A percentile compares a stretch with the other conserved stretches of the same genome.
These are phyloP conservation scores for Anas platyrhynchos DNA, from an alignment of 2,113 vertebrate genomes.

Conservation along the genomic window DNA sequence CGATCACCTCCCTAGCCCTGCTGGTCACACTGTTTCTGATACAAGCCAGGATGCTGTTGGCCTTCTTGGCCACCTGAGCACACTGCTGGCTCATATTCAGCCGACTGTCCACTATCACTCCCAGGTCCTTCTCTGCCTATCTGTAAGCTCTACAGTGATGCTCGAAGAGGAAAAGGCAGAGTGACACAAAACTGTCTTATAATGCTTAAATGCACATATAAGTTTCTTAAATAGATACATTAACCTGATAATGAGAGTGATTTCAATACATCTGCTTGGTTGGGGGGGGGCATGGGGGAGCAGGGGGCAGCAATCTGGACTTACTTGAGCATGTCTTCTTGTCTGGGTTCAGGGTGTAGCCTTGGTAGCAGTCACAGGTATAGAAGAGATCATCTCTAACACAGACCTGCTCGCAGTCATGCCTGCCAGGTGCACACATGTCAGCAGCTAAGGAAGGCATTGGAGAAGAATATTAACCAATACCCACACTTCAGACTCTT, in stretches of 20 bases:
- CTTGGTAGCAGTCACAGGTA: constrained; percentile 85
- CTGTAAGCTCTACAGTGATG: too few relatives aligned
- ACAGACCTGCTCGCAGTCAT: constrained; percentile 88
- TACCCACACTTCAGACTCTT: background rate
- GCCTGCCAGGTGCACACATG: constrained; percentile 78
- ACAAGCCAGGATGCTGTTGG: too few relatives aligned
- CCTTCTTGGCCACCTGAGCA: too few relatives aligned
- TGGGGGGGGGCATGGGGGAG: background rate
- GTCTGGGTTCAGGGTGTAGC: constrained; percentile 85
- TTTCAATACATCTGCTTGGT: background rate
- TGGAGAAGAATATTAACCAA: background rate
- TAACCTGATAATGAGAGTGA: background rate
- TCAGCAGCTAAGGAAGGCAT: constrained; percentile 74
- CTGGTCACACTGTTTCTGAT: too few relatives aligned
- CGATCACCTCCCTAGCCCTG: too few relatives aligned
- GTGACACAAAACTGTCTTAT: background rate
- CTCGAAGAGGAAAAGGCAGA: background rate
- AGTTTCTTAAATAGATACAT: background rate
- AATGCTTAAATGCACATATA: rapidly evolving
- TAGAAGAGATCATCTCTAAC: constrained; percentile 75
- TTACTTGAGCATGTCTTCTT: constrained; percentile 88
- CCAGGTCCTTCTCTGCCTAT: too few relatives aligned
- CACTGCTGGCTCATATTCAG: too few relatives aligned
- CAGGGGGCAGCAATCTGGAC: background rate
- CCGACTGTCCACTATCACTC: too few relatives aligned